These are phyloP conservation scores for Lasioglossum leucozonium DNA, from an alignment of 2,888 invertebrate genomes.

Conservation along the genomic window DNA sequence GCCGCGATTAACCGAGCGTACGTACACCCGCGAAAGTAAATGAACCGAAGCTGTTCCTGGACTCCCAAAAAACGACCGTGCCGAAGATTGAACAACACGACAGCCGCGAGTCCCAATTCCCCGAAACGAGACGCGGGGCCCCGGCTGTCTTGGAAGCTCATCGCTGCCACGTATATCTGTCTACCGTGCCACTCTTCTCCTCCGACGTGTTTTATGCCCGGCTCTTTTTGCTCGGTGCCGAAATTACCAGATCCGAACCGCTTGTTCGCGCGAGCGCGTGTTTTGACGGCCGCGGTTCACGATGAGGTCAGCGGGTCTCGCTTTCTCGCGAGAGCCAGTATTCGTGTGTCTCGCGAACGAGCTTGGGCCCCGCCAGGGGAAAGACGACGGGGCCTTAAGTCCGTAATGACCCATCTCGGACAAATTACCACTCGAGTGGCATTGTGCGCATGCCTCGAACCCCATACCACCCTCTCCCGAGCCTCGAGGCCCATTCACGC, in stretches of 20 bases:
- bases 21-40: conserved; percentile 1
- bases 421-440: conserved; percentile 74
- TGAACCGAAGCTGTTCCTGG: conserved; percentile 7
- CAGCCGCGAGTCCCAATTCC: conserved; percentile 37
- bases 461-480: conserved; percentile 60
- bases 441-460: conserved; percentile 73
- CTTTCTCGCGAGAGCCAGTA: conserved; percentile 68
- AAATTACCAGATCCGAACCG: conserved; percentile 69
- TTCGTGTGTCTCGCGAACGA: conserved; percentile 50
- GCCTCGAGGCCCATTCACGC: conserved; percentile 50
- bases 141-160: conserved; percentile 55
- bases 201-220: conserved; percentile 65
- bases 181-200: conserved; percentile 65
- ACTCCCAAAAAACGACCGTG: conserved; percentile 20
- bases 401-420: conserved; percentile 66
- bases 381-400: conserved; percentile 50
- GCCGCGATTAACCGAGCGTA: not conserved
- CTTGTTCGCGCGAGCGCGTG: conserved; percentile 53
- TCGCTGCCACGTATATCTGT: conserved; percentile 61
- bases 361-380: conserved; percentile 25
- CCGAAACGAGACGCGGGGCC: conserved; percentile 32
- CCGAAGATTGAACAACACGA: conserved; percentile 20
- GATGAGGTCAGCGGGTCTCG: conserved; percentile 77
- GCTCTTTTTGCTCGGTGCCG: conserved; percentile 56
- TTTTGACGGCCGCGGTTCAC: conserved; percentile 78